Evolutionary conservation across 2,888 invertebrate genomes (phyloP), one percentile per base, ranked within the genome.

Genomic region (Drosophila tripunctata): DNA sequence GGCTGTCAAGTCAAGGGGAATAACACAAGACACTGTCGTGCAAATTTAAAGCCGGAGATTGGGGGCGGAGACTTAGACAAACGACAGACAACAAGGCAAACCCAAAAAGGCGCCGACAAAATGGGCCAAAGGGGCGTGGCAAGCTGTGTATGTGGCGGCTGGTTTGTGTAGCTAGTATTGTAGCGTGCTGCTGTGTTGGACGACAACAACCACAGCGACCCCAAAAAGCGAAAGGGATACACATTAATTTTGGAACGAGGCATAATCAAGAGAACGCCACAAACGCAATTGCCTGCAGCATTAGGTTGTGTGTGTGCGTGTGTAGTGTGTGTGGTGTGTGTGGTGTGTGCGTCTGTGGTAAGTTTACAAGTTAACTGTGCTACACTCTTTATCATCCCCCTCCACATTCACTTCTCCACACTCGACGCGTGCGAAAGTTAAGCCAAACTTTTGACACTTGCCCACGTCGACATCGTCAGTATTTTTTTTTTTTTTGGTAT

Each of bases 401-500:
- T 3, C 51, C 15, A 36, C 7, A 15, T 8, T 22, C 10, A 3
- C 27, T 27, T 27, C 51, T 17, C 41, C 15, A 15, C 62, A 52
- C 72, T 75, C 51, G 43, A 58, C 69, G 69, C 76, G 76, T 82
- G 83, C 67, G 56, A 82, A 78, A 85, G 83, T 82, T 82, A 70
- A 70, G 67, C 58, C 86, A 70, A 81, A 85, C 77, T 85, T 81
- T 79, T 79, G 80, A 86, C 81, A 81, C 81, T 82, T 85, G 66
- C 52, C 55, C 62, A 56, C 56, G 54, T 61, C 44, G 75, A 50
- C 56, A 35, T 67, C 50, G 51, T 61, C 19, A 44, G 27, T 6
- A 10, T 27, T 27, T 8, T 27, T 6, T 27, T 27, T 27, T 61
- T 60, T 58, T 48, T 45, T 44, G 48, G 45, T 66, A 58, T 31